These are phyloP conservation scores for Drosophila ustulata DNA, from an alignment of 2,888 invertebrate species.

Conservation along the genomic window DNA sequence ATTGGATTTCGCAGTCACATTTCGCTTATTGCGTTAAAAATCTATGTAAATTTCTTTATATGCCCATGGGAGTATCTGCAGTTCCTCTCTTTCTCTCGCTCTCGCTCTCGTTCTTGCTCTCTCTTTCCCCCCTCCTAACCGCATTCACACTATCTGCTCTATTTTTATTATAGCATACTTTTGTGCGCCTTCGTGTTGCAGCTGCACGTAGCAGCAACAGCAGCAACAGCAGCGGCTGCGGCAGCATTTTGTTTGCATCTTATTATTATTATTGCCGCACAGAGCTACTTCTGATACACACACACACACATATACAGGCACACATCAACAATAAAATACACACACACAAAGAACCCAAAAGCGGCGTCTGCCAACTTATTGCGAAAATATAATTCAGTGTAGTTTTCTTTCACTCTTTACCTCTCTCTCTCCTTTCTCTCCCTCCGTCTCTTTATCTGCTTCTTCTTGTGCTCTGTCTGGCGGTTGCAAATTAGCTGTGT, in stretches of 20 bases:
- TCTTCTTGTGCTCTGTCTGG: constrained; percentile 14
- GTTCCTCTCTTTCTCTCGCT: neutral
- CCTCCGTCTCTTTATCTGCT: neutral
- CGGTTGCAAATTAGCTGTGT: constrained; percentile 67
- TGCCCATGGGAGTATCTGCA: constrained; percentile 46
- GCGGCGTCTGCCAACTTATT: constrained; percentile 66
- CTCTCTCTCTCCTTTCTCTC: neutral
- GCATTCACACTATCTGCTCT: constrained; percentile 29
- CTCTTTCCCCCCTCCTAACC: neutral
- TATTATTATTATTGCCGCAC: constrained; percentile 72
- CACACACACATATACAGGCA: constrained; percentile 11
- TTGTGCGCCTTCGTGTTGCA: constrained; percentile 50
- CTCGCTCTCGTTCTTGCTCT: neutral
- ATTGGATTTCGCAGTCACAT: constrained; percentile 78
- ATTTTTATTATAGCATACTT: constrained; percentile 45
- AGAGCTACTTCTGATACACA: constrained; percentile 14
- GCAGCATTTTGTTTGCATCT: constrained; percentile 70
- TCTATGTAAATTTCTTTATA: constrained; percentile 75
- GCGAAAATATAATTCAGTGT: constrained; percentile 74
- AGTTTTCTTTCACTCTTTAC: constrained; percentile 46
- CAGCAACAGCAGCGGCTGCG: constrained; percentile 34
- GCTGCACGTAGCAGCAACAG: constrained; percentile 50
- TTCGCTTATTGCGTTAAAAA: constrained; percentile 76
- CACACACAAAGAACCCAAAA: constrained; percentile 25
- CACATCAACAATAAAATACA: constrained; percentile 20